Conservation (phyloP, 2,888 invertebrate genomes). For the Merodon equestris region DNA sequence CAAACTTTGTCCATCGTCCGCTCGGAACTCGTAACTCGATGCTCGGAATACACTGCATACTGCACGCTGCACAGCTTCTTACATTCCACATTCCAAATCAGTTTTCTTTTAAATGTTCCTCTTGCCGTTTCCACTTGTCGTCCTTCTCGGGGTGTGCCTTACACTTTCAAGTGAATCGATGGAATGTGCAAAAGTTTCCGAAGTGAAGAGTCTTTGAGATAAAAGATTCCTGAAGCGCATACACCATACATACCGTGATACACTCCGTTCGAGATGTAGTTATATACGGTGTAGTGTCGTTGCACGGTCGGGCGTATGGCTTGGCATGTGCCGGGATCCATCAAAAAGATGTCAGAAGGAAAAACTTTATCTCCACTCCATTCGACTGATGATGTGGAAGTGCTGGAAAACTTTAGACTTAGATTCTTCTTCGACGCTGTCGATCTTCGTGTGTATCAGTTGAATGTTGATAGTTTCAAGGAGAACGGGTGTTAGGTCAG, state of each 20-base stretch:
- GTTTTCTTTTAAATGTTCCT: not conserved
- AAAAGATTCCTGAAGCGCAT: conserved; percentile 5
- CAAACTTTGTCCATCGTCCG: conserved; percentile 49
- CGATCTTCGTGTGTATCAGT: conserved; percentile 39
- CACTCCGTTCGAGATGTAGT: too few species aligned
- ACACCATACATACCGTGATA: too few species aligned
- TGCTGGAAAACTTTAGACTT: conserved; percentile 48
- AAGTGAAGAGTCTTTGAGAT: conserved; percentile 55
- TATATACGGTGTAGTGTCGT: too few species aligned
- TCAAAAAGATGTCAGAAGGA: conserved; percentile 50
- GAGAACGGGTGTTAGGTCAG: not conserved
- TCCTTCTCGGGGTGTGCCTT: conserved; percentile 18
- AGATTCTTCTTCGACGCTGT: conserved; percentile 43
- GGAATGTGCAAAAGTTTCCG: conserved; percentile 50
- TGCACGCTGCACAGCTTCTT: conserved; percentile 27
- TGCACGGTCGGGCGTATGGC: conserved; percentile 34
- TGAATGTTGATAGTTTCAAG: conserved; percentile 29
- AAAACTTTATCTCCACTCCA: conserved; percentile 52
- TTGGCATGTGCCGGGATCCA: conserved; percentile 61
- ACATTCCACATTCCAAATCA: conserved; percentile 33
- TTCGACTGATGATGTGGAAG: conserved; percentile 57
- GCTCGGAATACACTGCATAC: too few species aligned
- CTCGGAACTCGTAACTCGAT: too few species aligned
- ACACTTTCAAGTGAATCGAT: conserved; percentile 34
- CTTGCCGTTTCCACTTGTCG: not conserved